Conservation (phyloP, 2,113 vertebrate genomes). For the Calonectris borealis region DNA sequence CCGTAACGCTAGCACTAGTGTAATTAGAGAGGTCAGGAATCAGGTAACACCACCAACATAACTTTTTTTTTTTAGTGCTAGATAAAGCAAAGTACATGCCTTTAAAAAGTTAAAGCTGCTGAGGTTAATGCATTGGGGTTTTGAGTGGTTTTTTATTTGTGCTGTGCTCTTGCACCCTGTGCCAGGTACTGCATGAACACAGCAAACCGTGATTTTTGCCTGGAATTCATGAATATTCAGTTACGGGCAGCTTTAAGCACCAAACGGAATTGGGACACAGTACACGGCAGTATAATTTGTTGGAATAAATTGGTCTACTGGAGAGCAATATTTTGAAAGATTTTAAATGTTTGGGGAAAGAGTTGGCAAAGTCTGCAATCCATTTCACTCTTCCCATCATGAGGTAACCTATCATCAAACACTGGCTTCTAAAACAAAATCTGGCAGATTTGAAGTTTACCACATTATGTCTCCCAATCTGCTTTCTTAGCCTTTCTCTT, state of each 20-base stretch:
- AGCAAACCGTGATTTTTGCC: background rate
- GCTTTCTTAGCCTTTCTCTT: conserved; percentile 1
- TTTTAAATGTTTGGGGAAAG: conserved; percentile 18
- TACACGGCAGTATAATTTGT: background rate
- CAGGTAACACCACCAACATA: background rate
- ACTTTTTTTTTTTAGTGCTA: background rate
- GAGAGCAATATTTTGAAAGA: conserved; percentile 39
- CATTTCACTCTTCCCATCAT: background rate
- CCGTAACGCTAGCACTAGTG: background rate
- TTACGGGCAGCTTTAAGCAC: background rate
- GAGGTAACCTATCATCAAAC: conserved; percentile 17
- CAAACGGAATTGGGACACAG: background rate
- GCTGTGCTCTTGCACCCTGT: background rate
- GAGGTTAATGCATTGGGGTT: background rate
- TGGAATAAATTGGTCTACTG: background rate
- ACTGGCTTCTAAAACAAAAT: conserved; percentile 2
- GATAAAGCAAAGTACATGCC: background rate
- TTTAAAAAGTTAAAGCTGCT: background rate
- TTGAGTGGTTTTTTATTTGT: background rate
- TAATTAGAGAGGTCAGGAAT: background rate
- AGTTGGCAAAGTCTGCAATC: background rate
- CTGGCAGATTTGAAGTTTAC: background rate
- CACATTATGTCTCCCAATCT: conserved; percentile 46
- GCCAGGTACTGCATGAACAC: background rate
- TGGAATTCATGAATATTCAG: background rate